These are phyloP conservation scores for Dromas ardeola DNA, from an alignment of 2,113 vertebrate genomes.

Conservation along the genomic window DNA sequence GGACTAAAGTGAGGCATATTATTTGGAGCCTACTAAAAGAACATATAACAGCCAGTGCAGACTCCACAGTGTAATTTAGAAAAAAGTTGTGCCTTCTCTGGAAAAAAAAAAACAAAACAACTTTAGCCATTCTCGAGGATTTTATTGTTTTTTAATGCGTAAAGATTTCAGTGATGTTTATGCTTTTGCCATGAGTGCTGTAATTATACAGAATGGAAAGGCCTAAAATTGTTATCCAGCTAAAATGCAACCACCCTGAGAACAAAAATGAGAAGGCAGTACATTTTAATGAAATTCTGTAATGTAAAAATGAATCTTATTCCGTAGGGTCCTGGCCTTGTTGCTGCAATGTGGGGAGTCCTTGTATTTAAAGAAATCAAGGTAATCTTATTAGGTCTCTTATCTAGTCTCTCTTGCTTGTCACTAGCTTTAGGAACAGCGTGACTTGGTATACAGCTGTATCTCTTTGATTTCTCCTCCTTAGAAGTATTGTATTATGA, in stretches of 20 bases:
- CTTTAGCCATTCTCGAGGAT: not conserved
- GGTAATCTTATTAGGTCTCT: slow-evolving; percentile 66
- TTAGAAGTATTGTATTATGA: not conserved
- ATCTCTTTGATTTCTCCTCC: not conserved
- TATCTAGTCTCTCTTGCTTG: not conserved
- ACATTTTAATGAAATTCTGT: slow-evolving; percentile 2
- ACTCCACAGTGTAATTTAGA: not conserved
- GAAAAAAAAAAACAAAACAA: not conserved
- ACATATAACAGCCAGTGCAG: not conserved
- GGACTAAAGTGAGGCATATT: not conserved
- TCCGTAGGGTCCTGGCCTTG: slow-evolving; percentile 85
- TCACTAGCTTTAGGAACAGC: not conserved
- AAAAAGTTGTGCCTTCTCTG: not conserved
- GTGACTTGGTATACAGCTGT: not conserved
- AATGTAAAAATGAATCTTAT: not conserved
- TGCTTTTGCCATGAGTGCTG: not conserved
- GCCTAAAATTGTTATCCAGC: not conserved
- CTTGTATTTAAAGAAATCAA: slow-evolving; percentile 90
- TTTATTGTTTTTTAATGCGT: not conserved
- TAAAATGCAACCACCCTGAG: not conserved
- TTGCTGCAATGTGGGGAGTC: slow-evolving; percentile 88
- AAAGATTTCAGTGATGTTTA: not conserved
- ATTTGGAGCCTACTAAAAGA: not conserved
- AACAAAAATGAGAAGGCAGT: not conserved
- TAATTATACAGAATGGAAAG: not conserved